Conservation (phyloP, 2,113 vertebrate species). For the Amazona vittata region DNA sequence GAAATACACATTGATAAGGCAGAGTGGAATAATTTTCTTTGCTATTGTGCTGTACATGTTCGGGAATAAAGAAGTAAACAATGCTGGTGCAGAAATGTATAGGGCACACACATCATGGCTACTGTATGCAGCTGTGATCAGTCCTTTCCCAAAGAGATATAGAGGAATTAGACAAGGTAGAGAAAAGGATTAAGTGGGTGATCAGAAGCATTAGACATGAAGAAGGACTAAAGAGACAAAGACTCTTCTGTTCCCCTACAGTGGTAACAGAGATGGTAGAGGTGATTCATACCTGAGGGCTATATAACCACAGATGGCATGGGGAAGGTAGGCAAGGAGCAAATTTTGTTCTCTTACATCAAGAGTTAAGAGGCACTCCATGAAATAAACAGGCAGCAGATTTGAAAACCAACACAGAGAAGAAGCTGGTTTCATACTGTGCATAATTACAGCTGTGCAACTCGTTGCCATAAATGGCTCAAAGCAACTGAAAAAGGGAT, state of each 20-base stretch:
- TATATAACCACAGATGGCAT: neutral
- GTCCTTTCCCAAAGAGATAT: neutral
- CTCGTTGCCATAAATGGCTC: constrained; percentile 12
- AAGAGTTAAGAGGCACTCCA: neutral
- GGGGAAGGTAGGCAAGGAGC: neutral
- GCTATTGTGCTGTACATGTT: neutral
- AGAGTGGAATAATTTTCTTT: neutral
- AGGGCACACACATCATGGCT: neutral
- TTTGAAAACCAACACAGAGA: neutral
- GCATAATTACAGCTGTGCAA: neutral
- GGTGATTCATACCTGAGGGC: neutral
- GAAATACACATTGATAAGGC: neutral
- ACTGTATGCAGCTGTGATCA: neutral
- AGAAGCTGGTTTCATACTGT: neutral
- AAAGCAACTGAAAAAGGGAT: neutral
- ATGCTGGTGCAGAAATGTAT: neutral
- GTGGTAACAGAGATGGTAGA: neutral
- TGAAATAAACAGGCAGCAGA: neutral
- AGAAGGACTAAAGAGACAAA: neutral
- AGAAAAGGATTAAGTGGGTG: neutral
- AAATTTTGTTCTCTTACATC: neutral
- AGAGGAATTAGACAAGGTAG: neutral
- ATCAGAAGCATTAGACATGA: neutral
- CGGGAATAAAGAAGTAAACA: neutral
- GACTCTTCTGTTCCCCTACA: neutral